Percentiles rank a stretch among this genome's conserved stretches.
Evolutionary conservation across 2,888 invertebrate species (phyloP).

Genomic region (Furcula furcula): DNA sequence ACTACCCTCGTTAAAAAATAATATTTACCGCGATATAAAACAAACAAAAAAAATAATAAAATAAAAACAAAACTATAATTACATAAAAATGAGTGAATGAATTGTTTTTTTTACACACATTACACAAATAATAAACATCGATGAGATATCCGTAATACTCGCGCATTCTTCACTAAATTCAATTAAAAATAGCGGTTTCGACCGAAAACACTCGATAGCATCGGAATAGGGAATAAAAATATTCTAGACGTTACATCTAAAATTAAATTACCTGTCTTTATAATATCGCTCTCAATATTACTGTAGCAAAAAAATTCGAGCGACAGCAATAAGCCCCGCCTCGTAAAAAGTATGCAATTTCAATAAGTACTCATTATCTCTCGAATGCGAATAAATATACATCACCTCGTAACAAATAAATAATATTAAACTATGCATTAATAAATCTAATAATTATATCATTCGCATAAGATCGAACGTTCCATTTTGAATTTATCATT

Average conservation of each 20-base stretch:
- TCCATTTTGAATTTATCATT: slow-evolving; percentile 62
- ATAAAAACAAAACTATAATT: slow-evolving; percentile 52
- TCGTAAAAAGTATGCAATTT: slow-evolving; percentile 47
- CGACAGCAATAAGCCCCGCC: slow-evolving; percentile 42
- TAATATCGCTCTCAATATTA: slow-evolving; percentile 35
- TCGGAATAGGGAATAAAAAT: slow-evolving; percentile 34
- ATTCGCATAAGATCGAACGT: slow-evolving; percentile 61
- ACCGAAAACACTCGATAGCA: slow-evolving; percentile 18
- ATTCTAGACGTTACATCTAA: slow-evolving; percentile 40
- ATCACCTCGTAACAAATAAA: slow-evolving; percentile 62
- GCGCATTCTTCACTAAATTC: slow-evolving; percentile 41
- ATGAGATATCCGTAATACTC: slow-evolving; percentile 43
- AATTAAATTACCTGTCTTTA: slow-evolving; percentile 54
- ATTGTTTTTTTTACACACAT: slow-evolving; percentile 40
- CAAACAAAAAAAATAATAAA: slow-evolving; percentile 47
- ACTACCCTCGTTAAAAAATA: slow-evolving; percentile 43
- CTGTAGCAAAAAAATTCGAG: slow-evolving; percentile 46
- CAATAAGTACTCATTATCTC: slow-evolving; percentile 59
- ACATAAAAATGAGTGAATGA: slow-evolving; percentile 52
- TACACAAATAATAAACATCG: slow-evolving; percentile 43
- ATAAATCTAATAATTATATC: slow-evolving; percentile 55
- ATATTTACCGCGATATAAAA: slow-evolving; percentile 42
- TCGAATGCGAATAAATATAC: slow-evolving; percentile 50
- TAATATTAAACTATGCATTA: slow-evolving; percentile 53
- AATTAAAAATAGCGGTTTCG: slow-evolving; percentile 22